Base-by-base conservation (phyloP, 2,113 vertebrate genomes). In the Zosterops japonicus region DNA sequence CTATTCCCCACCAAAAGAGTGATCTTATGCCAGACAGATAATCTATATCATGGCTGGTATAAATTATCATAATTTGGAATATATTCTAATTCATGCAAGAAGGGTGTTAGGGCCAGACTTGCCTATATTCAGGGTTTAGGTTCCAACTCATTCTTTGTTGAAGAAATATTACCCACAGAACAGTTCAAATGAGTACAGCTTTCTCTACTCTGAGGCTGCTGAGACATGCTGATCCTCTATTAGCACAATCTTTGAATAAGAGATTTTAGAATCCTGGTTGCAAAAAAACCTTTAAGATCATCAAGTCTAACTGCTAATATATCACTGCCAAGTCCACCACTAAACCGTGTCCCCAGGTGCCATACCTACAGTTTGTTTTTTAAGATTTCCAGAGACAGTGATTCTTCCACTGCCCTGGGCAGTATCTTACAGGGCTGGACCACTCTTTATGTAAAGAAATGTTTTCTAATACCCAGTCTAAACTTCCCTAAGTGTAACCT, bases 31-130 rank as follows among this genome's bases (percentile, higher is more conserved):
- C 36, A 36, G 23, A 31, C 5, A 35, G 19, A n/a, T 22, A 31
- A 44, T 25, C 14, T 80, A 3, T 42, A 33, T 41, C 8, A 20
- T 0, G 1, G 6, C 2, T 25, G 16, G 10, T 41, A 12, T n/a
- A 53, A 75, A 42, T 59, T 7, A 31, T 4, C 8, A 22, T 8
- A 11, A 3, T 44, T 64, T 88, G 3, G 39, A 86, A 90, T 9
- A 22, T 19, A 3, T 33, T 70, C 3, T 60, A 14, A 49, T 71
- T 72, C 36, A n/a, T 29, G 8, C 6, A 53, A 52, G 10, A n/a
- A n/a, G 6, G 2, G 18, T 55, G 9, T 2, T 63, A 50, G 19
- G 5, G 8, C 4, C 17, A 68, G 33, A 59, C 5, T 23, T 93
- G 31, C 11, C 7, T 44, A 12, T 60, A 56, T 3, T 49, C 15